Conservation (phyloP, 1,140 invertebrate species). For the Drosophila leontia region DNA sequence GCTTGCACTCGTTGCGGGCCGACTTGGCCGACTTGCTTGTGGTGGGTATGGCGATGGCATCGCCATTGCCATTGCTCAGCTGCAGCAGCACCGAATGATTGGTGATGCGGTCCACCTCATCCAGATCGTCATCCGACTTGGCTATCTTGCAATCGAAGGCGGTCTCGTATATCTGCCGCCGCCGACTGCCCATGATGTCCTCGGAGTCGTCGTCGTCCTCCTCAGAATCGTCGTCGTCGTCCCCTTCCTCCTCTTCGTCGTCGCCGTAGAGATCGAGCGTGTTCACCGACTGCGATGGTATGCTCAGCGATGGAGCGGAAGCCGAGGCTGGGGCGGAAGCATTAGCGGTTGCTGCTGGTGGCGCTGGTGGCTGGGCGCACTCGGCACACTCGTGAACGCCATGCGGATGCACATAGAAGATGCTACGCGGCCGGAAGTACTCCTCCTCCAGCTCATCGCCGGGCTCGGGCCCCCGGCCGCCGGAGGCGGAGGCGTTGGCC, state of each 20-base stretch:
- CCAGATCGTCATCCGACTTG: conserved; percentile 92
- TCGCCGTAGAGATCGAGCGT: conserved; percentile 47
- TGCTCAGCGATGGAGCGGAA: conserved; percentile 2
- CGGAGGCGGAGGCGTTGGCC: conserved; percentile 68
- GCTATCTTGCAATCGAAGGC: conserved; percentile 95
- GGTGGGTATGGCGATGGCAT: conserved; percentile 4
- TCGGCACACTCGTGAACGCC: conserved; percentile 85
- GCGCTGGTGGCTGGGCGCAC: conserved; percentile 77
- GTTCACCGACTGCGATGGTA: conserved; percentile 24
- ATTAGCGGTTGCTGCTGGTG: conserved; percentile 1
- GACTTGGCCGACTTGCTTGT: conserved; percentile 38
- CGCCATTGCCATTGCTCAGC: conserved; percentile 85
- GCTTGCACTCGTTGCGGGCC: conserved; percentile 69
- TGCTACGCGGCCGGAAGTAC: conserved; percentile 87
- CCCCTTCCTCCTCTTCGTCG: conserved; percentile 37
- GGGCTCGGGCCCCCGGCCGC: conserved; percentile 28
- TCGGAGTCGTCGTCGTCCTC: conserved; percentile 38
- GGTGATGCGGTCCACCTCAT: conserved; percentile 91
- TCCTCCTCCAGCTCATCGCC: conserved; percentile 86
- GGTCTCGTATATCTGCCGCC: conserved; percentile 93
- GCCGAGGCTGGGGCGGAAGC: conserved; percentile 3
- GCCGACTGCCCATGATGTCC: conserved; percentile 82
- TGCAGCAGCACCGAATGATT: conserved; percentile 91
- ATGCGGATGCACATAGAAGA: conserved; percentile 87
- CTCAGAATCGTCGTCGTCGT: conserved; percentile 15